Evolutionary conservation across 2,113 vertebrate species (phyloP), one percentile per base, ranked within the genome.

Genomic region (Thunnus maccoyii): DNA sequence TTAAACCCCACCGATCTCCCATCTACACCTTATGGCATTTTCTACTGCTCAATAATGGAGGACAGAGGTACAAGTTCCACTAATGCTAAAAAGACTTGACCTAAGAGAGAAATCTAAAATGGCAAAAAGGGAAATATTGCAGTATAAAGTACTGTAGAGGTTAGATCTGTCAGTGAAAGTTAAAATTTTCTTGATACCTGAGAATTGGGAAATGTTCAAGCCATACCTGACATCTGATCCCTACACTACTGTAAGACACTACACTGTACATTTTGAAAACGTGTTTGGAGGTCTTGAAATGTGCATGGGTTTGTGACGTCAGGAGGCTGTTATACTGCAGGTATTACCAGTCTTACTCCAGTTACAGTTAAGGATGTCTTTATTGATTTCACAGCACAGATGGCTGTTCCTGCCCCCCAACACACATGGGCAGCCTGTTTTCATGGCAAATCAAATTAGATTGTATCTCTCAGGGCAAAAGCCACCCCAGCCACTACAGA

Each of bases 311-410:
- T 20, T 15, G 58, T 48, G 25, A 66, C 16, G 18, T 80, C 77
- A 75, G 64, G 50, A 1, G 51, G 32, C 18, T 16, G 52, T 75
- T 86, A 60, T 67, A 41, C 57, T 51, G 69, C 52, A 71, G 32
- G 41, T 78, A 72, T 83, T 50, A 70, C 46, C 44, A 74, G 64
- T 68, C 70, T 66, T 65, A 51, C 76, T 85, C 60, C n/a, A 66
- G 58, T 88, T 82, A 74, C 32, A 87, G 79, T 67, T 63, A 68
- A 72, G 55, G 83, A 71, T 67, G 46, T 75, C 27, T 82, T 78
- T 61, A 88, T 88, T 84, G 86, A 91, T 87, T 90, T 86, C 58
- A 51, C 60, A 85, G 47, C 73, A 81, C 78, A 79, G 62, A 91
- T 69, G 72, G 60, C 63, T 83, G 30, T 66, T 25, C 27, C 44